Evolutionary conservation across 2,888 invertebrate genomes (phyloP).

Genomic region (Torymus tubicola): DNA sequence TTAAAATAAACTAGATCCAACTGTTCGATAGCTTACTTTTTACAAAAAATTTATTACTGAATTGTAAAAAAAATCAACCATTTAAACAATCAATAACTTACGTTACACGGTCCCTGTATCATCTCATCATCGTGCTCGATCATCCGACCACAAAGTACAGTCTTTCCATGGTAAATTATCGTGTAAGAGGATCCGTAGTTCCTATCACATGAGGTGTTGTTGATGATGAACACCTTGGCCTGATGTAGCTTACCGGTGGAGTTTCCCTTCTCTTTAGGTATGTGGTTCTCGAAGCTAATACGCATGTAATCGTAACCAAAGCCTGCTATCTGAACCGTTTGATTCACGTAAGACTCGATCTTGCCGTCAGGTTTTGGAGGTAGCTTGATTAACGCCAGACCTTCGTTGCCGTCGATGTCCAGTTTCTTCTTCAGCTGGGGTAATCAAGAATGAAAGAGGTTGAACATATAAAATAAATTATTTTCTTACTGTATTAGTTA

Average conservation of each 20-base stretch:
- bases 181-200: not conserved
- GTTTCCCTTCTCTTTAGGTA: not conserved
- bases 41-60: no score
- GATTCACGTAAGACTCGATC: not conserved
- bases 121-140: no score
- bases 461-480: no score
- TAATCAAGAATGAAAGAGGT: no score
- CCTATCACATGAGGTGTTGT: not conserved
- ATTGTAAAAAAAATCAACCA: no score
- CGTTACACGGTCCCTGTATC: no score
- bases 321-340: not conserved
- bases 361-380: not conserved
- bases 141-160: no score
- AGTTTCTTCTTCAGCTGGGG: not conserved
- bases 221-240: not conserved
- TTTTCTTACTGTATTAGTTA: no score
- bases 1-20: no score
- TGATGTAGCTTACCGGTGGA: not conserved
- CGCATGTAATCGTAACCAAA: slow-evolving; percentile 11
- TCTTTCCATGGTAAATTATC: no score
- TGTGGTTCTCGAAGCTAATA: not conserved
- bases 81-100: no score
- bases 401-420: not conserved
- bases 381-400: not conserved
- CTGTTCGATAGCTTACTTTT: no score